Conservation (phyloP, 2,888 invertebrate species). For the Lamproptera curius region DNA sequence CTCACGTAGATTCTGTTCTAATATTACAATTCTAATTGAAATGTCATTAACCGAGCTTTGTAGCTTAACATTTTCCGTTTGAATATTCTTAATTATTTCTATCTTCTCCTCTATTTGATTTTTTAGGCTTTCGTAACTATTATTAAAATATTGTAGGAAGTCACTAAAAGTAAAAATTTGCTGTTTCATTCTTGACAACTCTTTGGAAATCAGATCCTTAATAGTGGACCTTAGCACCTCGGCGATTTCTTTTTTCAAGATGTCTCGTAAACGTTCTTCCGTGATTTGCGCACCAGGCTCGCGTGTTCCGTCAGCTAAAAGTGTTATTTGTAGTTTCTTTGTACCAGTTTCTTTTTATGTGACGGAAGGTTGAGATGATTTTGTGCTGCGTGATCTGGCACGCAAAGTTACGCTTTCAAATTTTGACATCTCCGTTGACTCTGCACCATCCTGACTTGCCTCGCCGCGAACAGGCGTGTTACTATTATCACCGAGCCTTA, state of each 20-base stretch:
- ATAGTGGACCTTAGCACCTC: background rate
- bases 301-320: background rate
- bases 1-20: constrained; percentile 21
- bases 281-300: background rate
- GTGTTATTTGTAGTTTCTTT: background rate
- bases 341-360: background rate
- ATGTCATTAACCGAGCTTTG: background rate
- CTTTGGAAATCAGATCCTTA: background rate
- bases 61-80: background rate
- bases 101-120: background rate
- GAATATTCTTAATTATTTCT: background rate
- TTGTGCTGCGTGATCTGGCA: background rate
- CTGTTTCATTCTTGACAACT: background rate
- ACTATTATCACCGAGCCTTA: background rate
- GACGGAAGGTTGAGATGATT: background rate
- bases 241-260: background rate
- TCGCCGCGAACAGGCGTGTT: background rate
- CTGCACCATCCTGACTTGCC: background rate
- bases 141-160: too few relatives aligned
- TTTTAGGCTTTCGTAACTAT: too few relatives aligned
- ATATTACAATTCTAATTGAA: background rate
- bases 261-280: background rate
- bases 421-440: background rate
- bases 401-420: too few relatives aligned
- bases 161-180: background rate